phyloP scores from a whole-genome alignment of 1,140 invertebrate species.

The Drosophila fuyamai region DNA sequence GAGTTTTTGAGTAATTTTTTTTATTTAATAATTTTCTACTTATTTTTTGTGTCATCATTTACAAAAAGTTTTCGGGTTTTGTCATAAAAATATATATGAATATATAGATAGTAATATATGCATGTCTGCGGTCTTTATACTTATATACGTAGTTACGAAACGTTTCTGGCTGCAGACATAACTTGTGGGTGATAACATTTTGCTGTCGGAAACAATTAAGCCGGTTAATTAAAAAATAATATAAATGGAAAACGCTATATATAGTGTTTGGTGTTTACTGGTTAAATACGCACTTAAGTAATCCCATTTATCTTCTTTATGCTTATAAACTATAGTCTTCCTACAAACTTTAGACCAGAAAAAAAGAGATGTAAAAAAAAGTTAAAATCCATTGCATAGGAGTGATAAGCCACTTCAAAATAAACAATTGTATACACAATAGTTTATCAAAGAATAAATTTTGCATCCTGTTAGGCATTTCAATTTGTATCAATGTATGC shows the following conservation, averaged over 20 bases:
- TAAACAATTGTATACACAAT: background rate
- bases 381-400: background rate
- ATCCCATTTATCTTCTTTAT: background rate
- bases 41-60: constrained; percentile 32
- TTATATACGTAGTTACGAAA: background rate
- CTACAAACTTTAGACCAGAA: background rate
- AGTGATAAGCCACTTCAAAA: background rate
- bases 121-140: background rate
- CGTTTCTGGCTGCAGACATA: constrained; percentile 4
- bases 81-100: constrained; percentile 46
- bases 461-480: too few relatives aligned
- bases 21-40: constrained; percentile 48
- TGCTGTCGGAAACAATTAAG: constrained; percentile 3
- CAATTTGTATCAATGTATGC: background rate
- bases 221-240: background rate
- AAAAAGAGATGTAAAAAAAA: background rate
- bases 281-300: background rate
- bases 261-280: background rate
- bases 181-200: background rate
- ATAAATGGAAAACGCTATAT: constrained; percentile 1
- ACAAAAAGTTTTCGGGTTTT: constrained; percentile 46
- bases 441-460: too few relatives aligned
- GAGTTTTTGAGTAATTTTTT: constrained; percentile 6
- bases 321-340: constrained; percentile 8
- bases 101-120: constrained; percentile 22